Evolutionary conservation across 2,797 vertebrate genomes (phyloP).

Genomic region (Calcarius lapponicus): DNA sequence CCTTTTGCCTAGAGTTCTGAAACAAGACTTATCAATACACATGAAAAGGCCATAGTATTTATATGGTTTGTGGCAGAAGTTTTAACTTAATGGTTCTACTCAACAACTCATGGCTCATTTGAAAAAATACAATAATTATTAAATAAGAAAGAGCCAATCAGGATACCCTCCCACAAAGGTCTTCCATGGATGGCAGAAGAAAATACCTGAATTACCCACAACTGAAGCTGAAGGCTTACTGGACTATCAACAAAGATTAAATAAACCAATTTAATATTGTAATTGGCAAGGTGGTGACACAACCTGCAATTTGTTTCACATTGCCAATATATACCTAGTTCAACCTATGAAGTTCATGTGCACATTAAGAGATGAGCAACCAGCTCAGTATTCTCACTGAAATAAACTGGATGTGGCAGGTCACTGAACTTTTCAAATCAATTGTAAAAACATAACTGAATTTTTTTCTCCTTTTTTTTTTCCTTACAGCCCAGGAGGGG

Average conservation of each 20-base stretch:
- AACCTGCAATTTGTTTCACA: background rate
- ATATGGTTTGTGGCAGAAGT: background rate
- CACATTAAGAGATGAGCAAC: background rate
- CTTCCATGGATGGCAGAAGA: background rate
- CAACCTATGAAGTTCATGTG: background rate
- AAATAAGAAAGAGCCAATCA: background rate
- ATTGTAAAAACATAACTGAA: background rate
- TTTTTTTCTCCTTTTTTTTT: background rate
- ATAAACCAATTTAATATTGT: background rate
- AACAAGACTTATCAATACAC: background rate
- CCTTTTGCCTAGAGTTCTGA: background rate
- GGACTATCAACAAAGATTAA: background rate
- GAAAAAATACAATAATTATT: background rate
- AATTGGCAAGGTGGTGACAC: background rate
- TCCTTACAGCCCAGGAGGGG: background rate
- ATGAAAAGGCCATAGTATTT: background rate
- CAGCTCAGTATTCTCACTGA: background rate
- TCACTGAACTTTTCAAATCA: background rate
- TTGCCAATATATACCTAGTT: background rate
- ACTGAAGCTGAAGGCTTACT: background rate
- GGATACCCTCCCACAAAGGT: background rate
- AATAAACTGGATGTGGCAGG: background rate
- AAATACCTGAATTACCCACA: background rate
- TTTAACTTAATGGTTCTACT: background rate
- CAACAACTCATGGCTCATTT: background rate